Base-by-base conservation (phyloP, 2,797 vertebrate species). In the Pteropus rufus region DNA sequence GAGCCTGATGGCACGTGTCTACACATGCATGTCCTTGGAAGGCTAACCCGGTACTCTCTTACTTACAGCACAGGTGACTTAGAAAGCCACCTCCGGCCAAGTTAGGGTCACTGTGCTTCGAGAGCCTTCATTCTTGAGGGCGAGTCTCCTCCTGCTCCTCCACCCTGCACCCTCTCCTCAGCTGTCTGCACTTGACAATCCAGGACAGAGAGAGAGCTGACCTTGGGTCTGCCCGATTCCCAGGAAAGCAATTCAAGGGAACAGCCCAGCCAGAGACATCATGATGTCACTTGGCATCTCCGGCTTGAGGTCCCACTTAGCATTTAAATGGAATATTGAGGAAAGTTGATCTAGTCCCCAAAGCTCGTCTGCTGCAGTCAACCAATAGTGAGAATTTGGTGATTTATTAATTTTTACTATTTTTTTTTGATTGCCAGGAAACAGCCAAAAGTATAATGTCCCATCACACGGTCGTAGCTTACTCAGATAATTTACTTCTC, bases 391-490 rank as follows among this genome's bases (percentile, higher is more conserved):
- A 79, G 29, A 44, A 73, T 52, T 34, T 12, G 10, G 2, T 73
- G 49, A n/a, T 39, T 16, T 31, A 7, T 14, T 64, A 7, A 26
- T 11, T 29, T 89, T 94, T 73, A 62, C 72, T 54, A 7, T 49
- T 52, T 88, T 49, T 39, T 54, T 64, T 65, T 64, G 56, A 44
- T 46, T 87, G 9, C 29, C 41, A 81, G 44, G 49, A 85, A 87
- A 52, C 60, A 82, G 36, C 67, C 29, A 10, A 64, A 76, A 75
- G 14, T 8, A 5, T 3, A 41, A 2, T 4, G 15, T 21, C 41
- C 39, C 10, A 34, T n/a, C n/a, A n/a, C 12, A n/a, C 2, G 52
- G 70, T 14, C 60, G 5, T 12, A 24, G n/a, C 1, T 67, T 62
- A 23, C 41, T 39, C 10, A 39, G 29, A 16, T 64, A 19, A 18